Conservation (phyloP, 1,140 invertebrate species). For the Diplogasteroides magnus region DNA sequence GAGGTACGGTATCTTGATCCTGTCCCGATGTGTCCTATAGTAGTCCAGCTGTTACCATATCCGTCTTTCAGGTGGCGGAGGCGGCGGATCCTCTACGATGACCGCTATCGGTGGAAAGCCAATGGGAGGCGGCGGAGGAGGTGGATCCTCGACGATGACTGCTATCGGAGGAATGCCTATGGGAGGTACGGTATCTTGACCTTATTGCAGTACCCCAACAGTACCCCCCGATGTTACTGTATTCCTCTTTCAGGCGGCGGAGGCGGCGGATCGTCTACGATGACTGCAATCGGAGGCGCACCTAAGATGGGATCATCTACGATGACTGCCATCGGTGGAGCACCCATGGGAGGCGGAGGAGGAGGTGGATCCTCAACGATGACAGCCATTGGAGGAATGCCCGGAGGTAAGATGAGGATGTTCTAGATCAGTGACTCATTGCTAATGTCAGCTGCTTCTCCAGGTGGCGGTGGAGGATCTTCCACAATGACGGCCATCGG, state of each 20-base stretch:
- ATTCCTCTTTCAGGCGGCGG: too few relatives aligned
- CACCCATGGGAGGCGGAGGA: conserved; percentile 7
- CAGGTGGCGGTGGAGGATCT: background rate
- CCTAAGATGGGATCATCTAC: conserved; percentile 9
- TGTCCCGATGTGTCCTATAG: background rate
- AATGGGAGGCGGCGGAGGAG: background rate
- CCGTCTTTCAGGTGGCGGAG: too few relatives aligned
- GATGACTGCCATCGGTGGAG: conserved; percentile 16
- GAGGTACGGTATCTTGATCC: too few relatives aligned
- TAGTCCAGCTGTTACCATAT: background rate
- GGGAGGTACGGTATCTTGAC: too few relatives aligned
- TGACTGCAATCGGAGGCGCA: conserved; percentile 17
- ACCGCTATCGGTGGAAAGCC: conserved; percentile 15
- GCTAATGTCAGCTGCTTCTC: background rate
- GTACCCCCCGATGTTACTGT: too few relatives aligned
- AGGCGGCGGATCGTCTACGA: background rate
- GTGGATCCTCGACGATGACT: conserved; percentile 13
- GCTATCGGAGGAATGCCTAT: conserved; percentile 14
- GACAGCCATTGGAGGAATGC: conserved; percentile 13
- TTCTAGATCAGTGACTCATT: too few relatives aligned
- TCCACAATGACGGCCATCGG: conserved; percentile 16
- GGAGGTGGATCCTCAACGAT: conserved; percentile 2
- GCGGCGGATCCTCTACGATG: conserved; percentile 13
- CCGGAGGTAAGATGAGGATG: too few relatives aligned
- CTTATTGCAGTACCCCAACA: too few relatives aligned